Conservation (phyloP, 2,888 invertebrate species). For the Hesperia comma region DNA sequence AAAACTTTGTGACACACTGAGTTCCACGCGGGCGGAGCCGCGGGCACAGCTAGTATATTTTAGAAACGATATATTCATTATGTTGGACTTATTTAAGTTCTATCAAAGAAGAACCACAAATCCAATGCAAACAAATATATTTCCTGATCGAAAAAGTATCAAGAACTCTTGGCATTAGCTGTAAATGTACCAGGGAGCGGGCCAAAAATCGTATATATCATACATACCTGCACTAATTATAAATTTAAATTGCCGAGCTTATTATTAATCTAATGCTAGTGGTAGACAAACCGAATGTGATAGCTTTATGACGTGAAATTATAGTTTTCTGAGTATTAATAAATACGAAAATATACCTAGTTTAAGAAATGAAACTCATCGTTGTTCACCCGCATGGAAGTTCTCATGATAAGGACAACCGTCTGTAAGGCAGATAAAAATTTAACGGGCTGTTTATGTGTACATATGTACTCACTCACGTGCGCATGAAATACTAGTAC, state of each 20-base stretch:
- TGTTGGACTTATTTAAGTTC: not conserved
- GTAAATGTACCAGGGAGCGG: slow-evolving; percentile 25
- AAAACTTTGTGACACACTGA: no score
- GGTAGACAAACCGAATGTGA: not conserved
- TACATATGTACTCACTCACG: slow-evolving; percentile 38
- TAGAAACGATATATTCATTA: no score
- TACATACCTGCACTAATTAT: slow-evolving; percentile 10
- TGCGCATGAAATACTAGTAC: slow-evolving; percentile 39
- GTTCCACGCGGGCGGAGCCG: no score
- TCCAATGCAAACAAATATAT: not conserved
- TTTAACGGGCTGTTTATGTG: slow-evolving; percentile 28
- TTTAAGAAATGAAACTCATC: not conserved
- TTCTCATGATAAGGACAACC: slow-evolving; percentile 9
- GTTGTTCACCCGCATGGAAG: slow-evolving; percentile 1
- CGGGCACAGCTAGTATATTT: no score
- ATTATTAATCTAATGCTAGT: slow-evolving; percentile 20
- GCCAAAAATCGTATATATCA: slow-evolving; percentile 19
- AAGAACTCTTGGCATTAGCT: slow-evolving; percentile 26
- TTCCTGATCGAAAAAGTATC: slow-evolving; percentile 21
- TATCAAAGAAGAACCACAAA: not conserved
- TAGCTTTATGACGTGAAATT: not conserved
- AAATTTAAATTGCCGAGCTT: slow-evolving; percentile 14
- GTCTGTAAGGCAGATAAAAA: not conserved
- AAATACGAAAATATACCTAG: no score
- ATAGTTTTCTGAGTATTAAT: no score